Evolutionary conservation across 2,113 vertebrate genomes (phyloP).

Genomic region (mouse (Mus musculus)): DNA sequence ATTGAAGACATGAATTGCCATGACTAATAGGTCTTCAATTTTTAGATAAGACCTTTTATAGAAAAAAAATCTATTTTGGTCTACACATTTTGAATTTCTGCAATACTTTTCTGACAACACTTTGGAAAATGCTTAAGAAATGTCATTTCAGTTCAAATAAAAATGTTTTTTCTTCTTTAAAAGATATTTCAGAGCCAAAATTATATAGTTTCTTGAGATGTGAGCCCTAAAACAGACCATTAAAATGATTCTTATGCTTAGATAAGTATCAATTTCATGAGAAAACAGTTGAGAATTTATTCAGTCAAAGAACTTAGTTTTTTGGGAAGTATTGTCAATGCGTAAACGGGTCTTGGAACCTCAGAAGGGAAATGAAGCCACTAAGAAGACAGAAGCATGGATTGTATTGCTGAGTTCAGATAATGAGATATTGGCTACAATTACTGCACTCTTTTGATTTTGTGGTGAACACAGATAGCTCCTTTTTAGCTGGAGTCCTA

Average conservation of each 20-base stretch:
- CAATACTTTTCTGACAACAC: constrained; percentile 16
- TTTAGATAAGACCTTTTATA: not conserved
- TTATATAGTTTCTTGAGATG: constrained; percentile 54
- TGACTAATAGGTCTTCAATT: not conserved
- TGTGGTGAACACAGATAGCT: not conserved
- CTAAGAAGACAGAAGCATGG: not conserved
- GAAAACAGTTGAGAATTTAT: constrained; percentile 42
- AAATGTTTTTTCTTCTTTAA: constrained; percentile 44
- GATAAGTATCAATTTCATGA: not conserved
- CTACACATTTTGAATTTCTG: constrained; percentile 8
- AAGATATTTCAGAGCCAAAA: constrained; percentile 46
- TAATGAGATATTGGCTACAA: not conserved
- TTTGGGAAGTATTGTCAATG: not conserved
- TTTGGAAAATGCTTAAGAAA: constrained; percentile 49
- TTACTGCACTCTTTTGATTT: not conserved
- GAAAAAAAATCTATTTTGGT: constrained; percentile 7
- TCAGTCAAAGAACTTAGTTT: not conserved
- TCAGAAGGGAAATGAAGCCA: not conserved
- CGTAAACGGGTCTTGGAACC: not conserved
- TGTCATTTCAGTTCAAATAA: constrained; percentile 30
- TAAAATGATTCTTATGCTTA: constrained; percentile 51
- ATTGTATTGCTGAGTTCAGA: not conserved
- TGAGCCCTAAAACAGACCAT: not conserved
- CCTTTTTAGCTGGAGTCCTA: not conserved
- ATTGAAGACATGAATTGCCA: not conserved